A percentile compares a stretch with the other conserved stretches of the same genome.
Conservation (phyloP, 2,888 invertebrate species). For the Gymnosoma rotundatum region DNA sequence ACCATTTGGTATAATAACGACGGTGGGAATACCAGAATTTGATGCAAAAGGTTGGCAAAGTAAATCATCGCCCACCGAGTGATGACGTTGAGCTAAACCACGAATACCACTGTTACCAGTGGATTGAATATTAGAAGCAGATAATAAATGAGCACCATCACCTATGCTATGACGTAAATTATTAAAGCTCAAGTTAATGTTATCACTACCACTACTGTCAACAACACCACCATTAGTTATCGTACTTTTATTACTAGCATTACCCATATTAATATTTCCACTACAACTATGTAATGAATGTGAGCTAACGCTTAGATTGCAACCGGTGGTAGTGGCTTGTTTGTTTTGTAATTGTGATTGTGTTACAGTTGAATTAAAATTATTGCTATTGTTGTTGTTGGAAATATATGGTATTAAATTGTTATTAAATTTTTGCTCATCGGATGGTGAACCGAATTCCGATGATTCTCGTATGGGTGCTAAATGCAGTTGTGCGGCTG, state of each 20-base stretch:
- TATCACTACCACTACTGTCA: slow-evolving; percentile 65
- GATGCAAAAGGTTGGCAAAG: slow-evolving; percentile 73
- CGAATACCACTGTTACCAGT: slow-evolving; percentile 22
- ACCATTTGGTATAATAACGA: slow-evolving; percentile 80
- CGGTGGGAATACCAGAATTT: slow-evolving; percentile 71
- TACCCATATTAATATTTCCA: slow-evolving; percentile 70
- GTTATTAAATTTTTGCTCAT: slow-evolving; percentile 78
- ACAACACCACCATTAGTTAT: slow-evolving; percentile 40
- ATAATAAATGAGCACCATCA: slow-evolving; percentile 73
- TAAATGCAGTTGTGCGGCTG: slow-evolving; percentile 82
- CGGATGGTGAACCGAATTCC: slow-evolving; percentile 82
- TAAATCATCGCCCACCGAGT: slow-evolving; percentile 75
- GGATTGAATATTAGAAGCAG: slow-evolving; percentile 72
- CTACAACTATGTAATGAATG: slow-evolving; percentile 78
- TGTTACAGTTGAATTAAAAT: slow-evolving; percentile 58
- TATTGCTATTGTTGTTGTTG: slow-evolving; percentile 73
- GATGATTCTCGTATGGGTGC: slow-evolving; percentile 82
- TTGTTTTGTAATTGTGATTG: slow-evolving; percentile 72
- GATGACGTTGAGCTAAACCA: slow-evolving; percentile 74
- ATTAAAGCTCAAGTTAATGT: slow-evolving; percentile 70
- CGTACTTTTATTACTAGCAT: slow-evolving; percentile 49
- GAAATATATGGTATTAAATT: slow-evolving; percentile 74
- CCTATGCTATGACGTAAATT: slow-evolving; percentile 74
- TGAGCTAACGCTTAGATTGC: slow-evolving; percentile 79
- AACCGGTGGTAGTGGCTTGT: slow-evolving; percentile 68